Base-by-base conservation (phyloP, 2,888 invertebrate genomes). In the Brenthis daphne region DNA sequence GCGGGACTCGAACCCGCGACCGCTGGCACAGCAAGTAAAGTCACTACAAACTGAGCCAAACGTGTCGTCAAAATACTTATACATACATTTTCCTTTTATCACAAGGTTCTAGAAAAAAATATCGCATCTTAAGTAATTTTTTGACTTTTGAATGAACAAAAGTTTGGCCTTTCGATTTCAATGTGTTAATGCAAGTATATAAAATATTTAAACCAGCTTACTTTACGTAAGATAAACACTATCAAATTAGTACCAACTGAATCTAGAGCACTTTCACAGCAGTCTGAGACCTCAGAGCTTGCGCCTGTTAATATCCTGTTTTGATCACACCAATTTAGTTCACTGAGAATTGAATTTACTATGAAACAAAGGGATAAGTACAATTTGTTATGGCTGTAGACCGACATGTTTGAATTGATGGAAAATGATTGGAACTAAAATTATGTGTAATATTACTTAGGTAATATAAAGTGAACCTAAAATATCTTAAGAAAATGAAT, bases 221-320 rank as follows among this genome's bases (percentile, higher is more conserved):
- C 51, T 33, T 66, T 71, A 71, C 69, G 64, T 61, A 69, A 71
- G 55, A 64, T 51, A 70, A 70, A 65, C 53, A 61, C 63, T 70
- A 72, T 70, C 65, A 72, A 70, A 72, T 70, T 67, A 67, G 64
- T 43, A 20, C 14, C 20, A 55, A 70, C 50, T 63, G 20, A 70
- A 72, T 72, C 70, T 70, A 56, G 72, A 65, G 24, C 70, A 72
- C 72, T 68, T 72, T 72, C 70, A 72, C 70, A 66, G 65, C 33
- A 12, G 14, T 50, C 68, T 61, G 50, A 48, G 55, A 56, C 33
- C 48, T 1, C 48, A 58, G 60, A 24, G 60, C 51, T 43, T 66
- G 50, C 53, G 12, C 58, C 65, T 58, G 58, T 64, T 50, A 57
- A 68, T 64, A 61, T 69, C 71, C 71, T 66, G 64, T 51, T 50